Evolutionary conservation across 2,797 vertebrate genomes (phyloP), one percentile per base, ranked within the genome.

Genomic region (Sciurus carolinensis): DNA sequence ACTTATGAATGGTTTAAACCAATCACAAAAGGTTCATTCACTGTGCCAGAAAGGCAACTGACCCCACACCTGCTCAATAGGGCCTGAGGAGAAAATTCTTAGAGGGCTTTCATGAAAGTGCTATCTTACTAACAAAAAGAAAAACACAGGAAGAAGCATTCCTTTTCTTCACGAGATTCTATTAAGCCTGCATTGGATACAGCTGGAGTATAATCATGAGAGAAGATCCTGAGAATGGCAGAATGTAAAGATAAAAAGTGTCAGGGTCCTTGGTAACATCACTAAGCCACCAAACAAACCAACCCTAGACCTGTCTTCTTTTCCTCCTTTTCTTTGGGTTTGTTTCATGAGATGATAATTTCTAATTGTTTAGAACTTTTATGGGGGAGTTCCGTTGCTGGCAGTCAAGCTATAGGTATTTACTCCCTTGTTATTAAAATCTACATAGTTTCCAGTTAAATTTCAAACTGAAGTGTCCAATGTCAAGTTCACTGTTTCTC

Each of bases 371-470:
- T 47, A 83, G 14, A 22, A 42, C 66, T 91, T 69, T 64, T 96
- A 50, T 0, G 50, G 73, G 85, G 3, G 9, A 80, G 22, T 86
- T 82, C 62, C 91, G 39, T 39, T 75, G 64, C 3, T n/a, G 24
- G 52, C 9, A 71, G 73, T 62, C 20, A 67, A 90, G 71, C 22
- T 84, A 30, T 75, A 84, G 9, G 2, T 42, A 95, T 22, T 66
- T 71, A 14, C 83, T 95, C 59, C 33, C 3, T 72, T 89, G 93
- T 26, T 59, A 82, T 94, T 87, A 95, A 95, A 86, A 92, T 90
- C 44, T 82, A 71, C 59, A 47, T 42, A 64, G 42, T 94, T 96
- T 92, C 82, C 67, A 81, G 44, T 84, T 84, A 80, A 84, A 88
- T 81, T 95, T 5, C 66, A 96, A 87, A 77, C 22, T 82, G 47